Conservation (phyloP, 2,113 vertebrate species). For the Corapipo altera region DNA sequence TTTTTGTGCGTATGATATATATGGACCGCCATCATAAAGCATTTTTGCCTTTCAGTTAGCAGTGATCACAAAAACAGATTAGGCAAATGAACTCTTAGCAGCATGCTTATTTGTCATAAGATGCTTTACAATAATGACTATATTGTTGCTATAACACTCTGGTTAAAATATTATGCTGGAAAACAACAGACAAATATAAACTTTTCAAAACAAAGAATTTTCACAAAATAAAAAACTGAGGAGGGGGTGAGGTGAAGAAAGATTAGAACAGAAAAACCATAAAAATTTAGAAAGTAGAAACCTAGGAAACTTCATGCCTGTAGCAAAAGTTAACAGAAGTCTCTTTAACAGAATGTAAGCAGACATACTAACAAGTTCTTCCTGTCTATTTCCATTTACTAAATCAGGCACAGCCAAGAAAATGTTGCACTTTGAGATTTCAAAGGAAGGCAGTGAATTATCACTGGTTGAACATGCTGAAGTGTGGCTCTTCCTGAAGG, state of each 20-base stretch:
- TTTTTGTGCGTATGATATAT: neutral
- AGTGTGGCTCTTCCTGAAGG: conserved; percentile 93
- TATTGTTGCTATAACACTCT: neutral
- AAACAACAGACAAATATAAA: neutral
- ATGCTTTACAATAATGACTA: neutral
- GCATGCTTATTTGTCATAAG: neutral
- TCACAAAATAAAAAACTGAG: neutral
- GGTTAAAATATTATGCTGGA: neutral
- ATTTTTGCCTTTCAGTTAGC: neutral
- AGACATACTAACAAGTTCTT: conserved; percentile 52
- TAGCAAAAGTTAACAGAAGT: neutral
- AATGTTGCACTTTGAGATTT: conserved; percentile 89
- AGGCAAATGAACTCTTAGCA: neutral
- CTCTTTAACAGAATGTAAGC: neutral
- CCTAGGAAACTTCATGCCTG: neutral
- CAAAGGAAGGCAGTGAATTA: conserved; percentile 88
- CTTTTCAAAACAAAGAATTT: neutral
- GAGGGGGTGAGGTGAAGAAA: neutral
- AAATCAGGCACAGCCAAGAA: conserved; percentile 82
- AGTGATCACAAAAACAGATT: neutral
- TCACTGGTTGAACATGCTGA: conserved; percentile 91
- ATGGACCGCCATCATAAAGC: neutral
- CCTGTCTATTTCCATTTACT: conserved; percentile 61
- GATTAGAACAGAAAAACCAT: neutral
- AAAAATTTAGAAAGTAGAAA: neutral